phyloP scores from a whole-genome alignment of 2,888 invertebrate species.

The Archips xylosteana region DNA sequence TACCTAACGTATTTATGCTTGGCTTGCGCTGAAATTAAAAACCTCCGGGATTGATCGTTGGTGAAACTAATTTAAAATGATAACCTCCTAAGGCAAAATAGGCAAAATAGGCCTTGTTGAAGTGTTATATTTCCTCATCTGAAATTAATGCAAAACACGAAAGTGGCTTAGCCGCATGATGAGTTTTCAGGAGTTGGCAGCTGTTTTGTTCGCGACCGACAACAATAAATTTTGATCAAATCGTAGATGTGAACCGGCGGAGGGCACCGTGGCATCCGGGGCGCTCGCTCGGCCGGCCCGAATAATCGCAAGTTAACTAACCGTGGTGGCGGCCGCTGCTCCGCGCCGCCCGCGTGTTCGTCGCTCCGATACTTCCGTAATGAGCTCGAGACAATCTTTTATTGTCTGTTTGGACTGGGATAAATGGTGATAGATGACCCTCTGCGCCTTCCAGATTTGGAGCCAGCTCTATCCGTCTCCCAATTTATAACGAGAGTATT shows the following conservation, averaged over 20 bases:
- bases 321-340: slow-evolving; percentile 53
- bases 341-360: slow-evolving; percentile 47
- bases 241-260: slow-evolving; percentile 51
- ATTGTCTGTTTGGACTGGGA: slow-evolving; percentile 75
- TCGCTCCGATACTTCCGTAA: slow-evolving; percentile 65
- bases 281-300: slow-evolving; percentile 41
- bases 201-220: slow-evolving; percentile 39
- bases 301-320: slow-evolving; percentile 67
- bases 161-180: slow-evolving; percentile 33
- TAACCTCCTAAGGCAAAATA: not conserved
- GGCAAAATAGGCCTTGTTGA: not conserved
- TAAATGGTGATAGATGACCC: slow-evolving; percentile 81
- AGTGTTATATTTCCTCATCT: slow-evolving; percentile 16
- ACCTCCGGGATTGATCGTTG: not conserved
- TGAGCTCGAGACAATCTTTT: slow-evolving; percentile 76
- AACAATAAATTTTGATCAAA: slow-evolving; percentile 51
- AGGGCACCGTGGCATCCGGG: slow-evolving; percentile 41
- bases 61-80: not conserved
- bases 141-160: slow-evolving; percentile 34
- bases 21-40: no score
- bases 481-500: slow-evolving; percentile 64
- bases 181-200: slow-evolving; percentile 42
- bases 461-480: slow-evolving; percentile 66
- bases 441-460: slow-evolving; percentile 66
- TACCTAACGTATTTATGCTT: no score